These are phyloP conservation scores for Perca flavescens DNA, from an alignment of 2,113 vertebrate species.

Conservation along the genomic window DNA sequence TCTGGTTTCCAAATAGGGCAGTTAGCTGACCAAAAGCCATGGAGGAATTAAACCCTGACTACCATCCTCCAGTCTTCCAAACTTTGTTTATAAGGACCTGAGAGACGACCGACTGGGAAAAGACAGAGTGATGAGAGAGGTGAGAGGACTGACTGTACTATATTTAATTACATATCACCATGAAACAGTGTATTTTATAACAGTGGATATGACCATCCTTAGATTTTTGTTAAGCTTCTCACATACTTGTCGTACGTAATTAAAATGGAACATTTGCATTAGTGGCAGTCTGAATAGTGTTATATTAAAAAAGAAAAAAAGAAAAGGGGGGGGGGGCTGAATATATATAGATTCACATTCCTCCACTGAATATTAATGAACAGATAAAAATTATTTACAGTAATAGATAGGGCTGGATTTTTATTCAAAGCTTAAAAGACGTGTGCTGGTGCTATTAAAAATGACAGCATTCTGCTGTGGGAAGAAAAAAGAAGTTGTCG, in stretches of 20 bases:
- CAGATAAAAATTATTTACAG: conserved; percentile 26
- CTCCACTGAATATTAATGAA: conserved; percentile 41
- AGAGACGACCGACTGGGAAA: neutral
- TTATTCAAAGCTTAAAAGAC: conserved; percentile 28
- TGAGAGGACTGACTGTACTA: neutral
- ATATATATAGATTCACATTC: conserved; percentile 7
- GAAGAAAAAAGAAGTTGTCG: conserved; percentile 27
- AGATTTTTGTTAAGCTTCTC: neutral
- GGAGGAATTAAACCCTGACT: conserved; percentile 25
- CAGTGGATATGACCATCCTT: neutral
- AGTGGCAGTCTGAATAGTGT: conserved; percentile 33
- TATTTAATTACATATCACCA: neutral
- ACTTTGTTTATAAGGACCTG: conserved; percentile 17
- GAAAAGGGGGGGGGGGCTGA: neutral
- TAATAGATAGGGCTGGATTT: neutral
- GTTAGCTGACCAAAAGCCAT: conserved; percentile 20
- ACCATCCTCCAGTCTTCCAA: conserved; percentile 16
- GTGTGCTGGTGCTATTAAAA: conserved; percentile 51
- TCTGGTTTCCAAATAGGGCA: conserved; percentile 40
- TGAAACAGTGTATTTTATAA: neutral
- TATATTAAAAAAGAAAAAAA: neutral
- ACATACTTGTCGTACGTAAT: conserved; percentile 27
- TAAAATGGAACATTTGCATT: conserved; percentile 11
- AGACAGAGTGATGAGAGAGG: neutral
- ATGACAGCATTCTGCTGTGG: conserved; percentile 48